phyloP scores from a whole-genome alignment of 2,797 vertebrate genomes.

The Lutjanus campechanus region DNA sequence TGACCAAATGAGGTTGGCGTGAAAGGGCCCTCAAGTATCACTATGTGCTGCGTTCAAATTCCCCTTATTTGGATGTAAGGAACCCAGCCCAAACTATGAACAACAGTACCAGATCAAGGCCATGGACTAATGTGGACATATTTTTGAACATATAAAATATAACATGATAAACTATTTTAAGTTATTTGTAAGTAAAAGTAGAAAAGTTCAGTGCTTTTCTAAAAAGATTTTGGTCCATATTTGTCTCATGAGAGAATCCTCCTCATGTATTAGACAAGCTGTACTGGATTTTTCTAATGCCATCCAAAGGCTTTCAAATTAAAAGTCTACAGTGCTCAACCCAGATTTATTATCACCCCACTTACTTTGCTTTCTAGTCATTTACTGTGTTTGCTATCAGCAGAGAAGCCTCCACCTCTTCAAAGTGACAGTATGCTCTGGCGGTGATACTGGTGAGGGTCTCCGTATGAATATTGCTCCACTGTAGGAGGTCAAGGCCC shows the following conservation, averaged over 20 bases:
- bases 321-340: constrained; percentile 8
- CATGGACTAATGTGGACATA: background rate
- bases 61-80: background rate
- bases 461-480: constrained; percentile 51
- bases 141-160: background rate
- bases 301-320: constrained; percentile 9
- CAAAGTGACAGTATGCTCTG: constrained; percentile 3
- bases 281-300: background rate
- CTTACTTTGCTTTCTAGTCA: constrained; percentile 13
- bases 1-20: too few species aligned
- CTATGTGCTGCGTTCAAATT: background rate
- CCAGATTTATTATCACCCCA: constrained; percentile 22
- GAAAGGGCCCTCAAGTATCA: background rate
- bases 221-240: background rate
- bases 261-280: constrained; percentile 1
- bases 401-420: constrained; percentile 27
- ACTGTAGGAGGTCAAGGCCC: constrained; percentile 74
- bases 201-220: background rate
- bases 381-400: constrained; percentile 27
- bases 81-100: background rate
- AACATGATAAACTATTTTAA: background rate
- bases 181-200: background rate
- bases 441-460: constrained; percentile 29
- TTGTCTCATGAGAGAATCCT: background rate
- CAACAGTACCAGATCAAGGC: background rate